Evolutionary conservation across 2,113 vertebrate genomes (phyloP), one percentile per base, ranked within the genome.

Genomic region (Neodontobutis hainanensis): DNA sequence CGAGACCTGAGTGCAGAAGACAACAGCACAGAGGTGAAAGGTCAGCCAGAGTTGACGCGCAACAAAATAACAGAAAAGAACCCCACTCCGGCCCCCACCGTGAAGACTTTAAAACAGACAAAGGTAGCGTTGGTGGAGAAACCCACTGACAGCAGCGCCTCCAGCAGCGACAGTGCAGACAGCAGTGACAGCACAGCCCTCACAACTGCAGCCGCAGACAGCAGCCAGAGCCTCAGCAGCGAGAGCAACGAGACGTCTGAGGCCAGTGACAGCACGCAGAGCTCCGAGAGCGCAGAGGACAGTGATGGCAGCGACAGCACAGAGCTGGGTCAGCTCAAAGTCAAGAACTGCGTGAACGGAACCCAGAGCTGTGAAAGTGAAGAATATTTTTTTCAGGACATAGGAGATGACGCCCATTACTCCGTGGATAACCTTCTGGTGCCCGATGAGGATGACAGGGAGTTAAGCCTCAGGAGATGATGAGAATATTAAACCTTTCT

Each of bases 291-390:
- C 61, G 4, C 38, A 5, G 86, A 89, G 53, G 77, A 77, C 7
- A 85, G 79, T 5, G 38, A 84, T 3, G 68, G 7, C 72, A 87
- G 81, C 3, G 80, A 90, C 78, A 87, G 81, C 50, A 2, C 19
- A 0, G 81, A 86, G 51, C n/a, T 79, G 12, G 1, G 40, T 0
- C 79, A 77, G 42, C 15, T 76, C 61, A 69, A 64, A 65, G 12
- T 19, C 58, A 62, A 8, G 4, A 73, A 80, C 77, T 90, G 88
- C 55, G 70, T 78, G 47, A 80, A 86, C 4, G 83, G 78, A 2
- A 85, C 73, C 0, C 68, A 86, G 68, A 89, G 77, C 80, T 90
- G 90, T 45, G 90, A 89, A 36, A 91, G 87, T n/a, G 86, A 91
- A 2, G 87, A 91, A 63, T 57, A 87, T 19, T 75, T 88, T 45